phyloP scores from a whole-genome alignment of 2,888 invertebrate genomes.

The Cataglyphis rosenhaueri region DNA sequence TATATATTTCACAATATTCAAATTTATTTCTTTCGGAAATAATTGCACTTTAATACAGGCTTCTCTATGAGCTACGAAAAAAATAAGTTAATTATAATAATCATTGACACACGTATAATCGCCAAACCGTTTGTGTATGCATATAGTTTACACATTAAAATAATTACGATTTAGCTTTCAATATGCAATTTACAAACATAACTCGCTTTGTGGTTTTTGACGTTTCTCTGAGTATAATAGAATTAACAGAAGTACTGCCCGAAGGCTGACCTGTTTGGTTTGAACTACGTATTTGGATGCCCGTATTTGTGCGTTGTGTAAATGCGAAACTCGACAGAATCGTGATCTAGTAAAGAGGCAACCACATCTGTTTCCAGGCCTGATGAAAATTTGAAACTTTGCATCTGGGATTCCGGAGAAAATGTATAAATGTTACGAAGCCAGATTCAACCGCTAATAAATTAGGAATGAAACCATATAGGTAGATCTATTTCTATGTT shows the following conservation, averaged over 20 bases:
- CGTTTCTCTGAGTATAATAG: slow-evolving; percentile 48
- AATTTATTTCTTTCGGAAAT: not conserved
- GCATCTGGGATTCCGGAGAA: slow-evolving; percentile 58
- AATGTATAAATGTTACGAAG: slow-evolving; percentile 71
- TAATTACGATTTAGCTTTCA: slow-evolving; percentile 27
- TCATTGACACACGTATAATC: not conserved
- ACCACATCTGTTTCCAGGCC: slow-evolving; percentile 62
- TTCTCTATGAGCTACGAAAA: not conserved
- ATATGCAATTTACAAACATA: slow-evolving; percentile 18
- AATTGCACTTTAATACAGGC: not conserved
- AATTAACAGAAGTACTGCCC: slow-evolving; percentile 67
- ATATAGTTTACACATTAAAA: not conserved
- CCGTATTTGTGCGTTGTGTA: slow-evolving; percentile 72
- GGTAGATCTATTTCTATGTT: not conserved
- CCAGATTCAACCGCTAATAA: slow-evolving; percentile 68
- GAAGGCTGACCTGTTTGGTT: slow-evolving; percentile 55
- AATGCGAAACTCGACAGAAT: slow-evolving; percentile 68
- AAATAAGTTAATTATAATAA: not conserved
- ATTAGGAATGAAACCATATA: slow-evolving; percentile 63
- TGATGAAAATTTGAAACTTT: slow-evolving; percentile 71
- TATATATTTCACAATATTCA: not conserved
- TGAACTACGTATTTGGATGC: slow-evolving; percentile 70
- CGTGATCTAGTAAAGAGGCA: slow-evolving; percentile 54
- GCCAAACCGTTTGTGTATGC: not conserved
- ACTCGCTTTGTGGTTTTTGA: slow-evolving; percentile 20